Conservation (phyloP, 2,888 invertebrate genomes). For the Gnatocerus cornutus region DNA sequence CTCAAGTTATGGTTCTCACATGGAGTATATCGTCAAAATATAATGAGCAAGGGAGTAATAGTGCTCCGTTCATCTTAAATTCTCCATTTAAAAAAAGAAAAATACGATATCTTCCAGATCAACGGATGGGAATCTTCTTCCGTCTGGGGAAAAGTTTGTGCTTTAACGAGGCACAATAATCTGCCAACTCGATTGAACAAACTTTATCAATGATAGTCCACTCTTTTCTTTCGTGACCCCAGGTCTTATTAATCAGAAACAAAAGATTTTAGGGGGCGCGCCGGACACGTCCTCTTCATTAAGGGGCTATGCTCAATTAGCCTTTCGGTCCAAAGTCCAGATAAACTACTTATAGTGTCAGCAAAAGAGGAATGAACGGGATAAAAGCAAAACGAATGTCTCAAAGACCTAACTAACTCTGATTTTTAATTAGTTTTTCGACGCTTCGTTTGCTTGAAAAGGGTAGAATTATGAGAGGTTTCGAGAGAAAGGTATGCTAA, state of each 20-base stretch:
- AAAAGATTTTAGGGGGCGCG: constrained; percentile 41
- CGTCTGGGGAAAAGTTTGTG: constrained; percentile 32
- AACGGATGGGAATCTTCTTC: constrained; percentile 14
- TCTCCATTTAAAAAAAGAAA: constrained; percentile 27
- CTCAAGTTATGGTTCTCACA: background rate
- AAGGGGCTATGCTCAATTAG: constrained; percentile 54
- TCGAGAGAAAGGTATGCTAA: constrained; percentile 57
- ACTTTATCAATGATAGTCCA: constrained; percentile 45
- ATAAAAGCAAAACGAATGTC: constrained; percentile 13
- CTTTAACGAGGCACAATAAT: constrained; percentile 49
- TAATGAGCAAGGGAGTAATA: constrained; percentile 14
- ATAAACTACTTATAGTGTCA: constrained; percentile 58
- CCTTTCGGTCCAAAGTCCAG: constrained; percentile 50
- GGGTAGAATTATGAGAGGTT: constrained; percentile 50
- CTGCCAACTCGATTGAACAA: constrained; percentile 45
- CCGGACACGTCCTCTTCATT: constrained; percentile 50
- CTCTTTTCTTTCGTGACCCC: constrained; percentile 1
- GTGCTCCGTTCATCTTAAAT: background rate
- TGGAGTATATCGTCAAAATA: background rate
- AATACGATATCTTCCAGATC: constrained; percentile 38
- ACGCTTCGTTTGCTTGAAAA: constrained; percentile 36
- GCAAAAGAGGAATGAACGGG: constrained; percentile 50
- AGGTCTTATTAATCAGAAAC: constrained; percentile 44
- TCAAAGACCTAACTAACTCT: constrained; percentile 17
- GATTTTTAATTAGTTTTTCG: constrained; percentile 43